A percentile compares a stretch with the other conserved stretches of the same genome.
Conservation (phyloP, 2,888 invertebrate species). For the Dryococelus australis region DNA sequence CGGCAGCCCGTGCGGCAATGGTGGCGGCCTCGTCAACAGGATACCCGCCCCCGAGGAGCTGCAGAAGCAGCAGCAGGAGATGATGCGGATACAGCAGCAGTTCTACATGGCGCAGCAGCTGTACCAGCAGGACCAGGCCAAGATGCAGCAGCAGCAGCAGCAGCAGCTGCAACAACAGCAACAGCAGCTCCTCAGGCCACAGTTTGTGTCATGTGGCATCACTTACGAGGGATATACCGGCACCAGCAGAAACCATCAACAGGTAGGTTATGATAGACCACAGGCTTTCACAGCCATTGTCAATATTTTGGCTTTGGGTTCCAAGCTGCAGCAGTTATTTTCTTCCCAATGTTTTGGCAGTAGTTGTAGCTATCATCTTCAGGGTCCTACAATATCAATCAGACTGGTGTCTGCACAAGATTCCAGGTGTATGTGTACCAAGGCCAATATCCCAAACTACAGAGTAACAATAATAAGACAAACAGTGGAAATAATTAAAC, state of each 20-base stretch:
- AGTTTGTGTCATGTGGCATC: conserved; percentile 45
- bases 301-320: too few relatives aligned
- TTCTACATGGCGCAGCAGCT: conserved; percentile 28
- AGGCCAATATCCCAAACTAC: too few relatives aligned
- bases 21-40: neutral
- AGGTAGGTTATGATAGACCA: neutral
- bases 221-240: neutral
- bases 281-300: too few relatives aligned
- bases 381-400: too few relatives aligned
- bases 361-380: too few relatives aligned
- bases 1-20: neutral
- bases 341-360: too few relatives aligned
- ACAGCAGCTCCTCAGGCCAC: conserved; percentile 48
- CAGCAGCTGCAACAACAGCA: conserved; percentile 50
- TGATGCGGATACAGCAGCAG: conserved; percentile 48
- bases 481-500: too few relatives aligned
- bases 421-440: too few relatives aligned
- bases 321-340: too few relatives aligned
- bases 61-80: conserved; percentile 45
- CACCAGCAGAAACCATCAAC: neutral
- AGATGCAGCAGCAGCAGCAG: conserved; percentile 50
- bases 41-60: neutral
- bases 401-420: too few relatives aligned
- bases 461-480: too few relatives aligned
- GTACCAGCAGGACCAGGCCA: conserved; percentile 32